phyloP scores from a whole-genome alignment of 1,140 invertebrate species.

The Epicauta chinensis region DNA sequence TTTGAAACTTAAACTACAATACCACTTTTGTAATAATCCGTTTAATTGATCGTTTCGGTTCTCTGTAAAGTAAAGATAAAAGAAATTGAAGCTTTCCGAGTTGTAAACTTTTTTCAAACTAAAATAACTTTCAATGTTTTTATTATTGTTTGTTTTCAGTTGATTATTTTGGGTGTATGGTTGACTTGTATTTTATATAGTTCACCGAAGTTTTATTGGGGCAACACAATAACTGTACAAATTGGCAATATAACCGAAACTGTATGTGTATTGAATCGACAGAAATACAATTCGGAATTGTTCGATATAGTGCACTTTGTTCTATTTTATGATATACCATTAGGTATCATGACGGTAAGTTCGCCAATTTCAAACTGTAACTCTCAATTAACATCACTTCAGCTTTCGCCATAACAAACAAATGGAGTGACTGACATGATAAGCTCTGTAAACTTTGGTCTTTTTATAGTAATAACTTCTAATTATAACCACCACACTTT shows the following conservation, averaged over 20 bases:
- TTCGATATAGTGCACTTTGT: constrained; percentile 72
- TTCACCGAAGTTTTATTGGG: constrained; percentile 67
- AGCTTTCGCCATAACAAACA: too few relatives aligned
- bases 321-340: constrained; percentile 65
- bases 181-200: constrained; percentile 68
- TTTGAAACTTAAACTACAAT: too few relatives aligned
- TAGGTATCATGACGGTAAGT: constrained; percentile 66
- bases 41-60: not conserved
- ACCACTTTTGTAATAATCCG: not conserved
- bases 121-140: too few relatives aligned
- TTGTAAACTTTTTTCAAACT: not conserved
- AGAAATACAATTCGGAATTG: constrained; percentile 66
- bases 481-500: too few relatives aligned
- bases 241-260: constrained; percentile 55
- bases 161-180: constrained; percentile 70
- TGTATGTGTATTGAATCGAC: constrained; percentile 64
- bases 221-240: constrained; percentile 58
- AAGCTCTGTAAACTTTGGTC: too few relatives aligned
- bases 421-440: too few relatives aligned
- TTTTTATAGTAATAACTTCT: too few relatives aligned
- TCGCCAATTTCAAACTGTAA: not conserved
- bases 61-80: not conserved
- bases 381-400: too few relatives aligned
- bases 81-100: not conserved
- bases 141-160: constrained; percentile 43